Conservation (phyloP, 1,140 invertebrate genomes). For the Drosophila pseudoananassae region DNA sequence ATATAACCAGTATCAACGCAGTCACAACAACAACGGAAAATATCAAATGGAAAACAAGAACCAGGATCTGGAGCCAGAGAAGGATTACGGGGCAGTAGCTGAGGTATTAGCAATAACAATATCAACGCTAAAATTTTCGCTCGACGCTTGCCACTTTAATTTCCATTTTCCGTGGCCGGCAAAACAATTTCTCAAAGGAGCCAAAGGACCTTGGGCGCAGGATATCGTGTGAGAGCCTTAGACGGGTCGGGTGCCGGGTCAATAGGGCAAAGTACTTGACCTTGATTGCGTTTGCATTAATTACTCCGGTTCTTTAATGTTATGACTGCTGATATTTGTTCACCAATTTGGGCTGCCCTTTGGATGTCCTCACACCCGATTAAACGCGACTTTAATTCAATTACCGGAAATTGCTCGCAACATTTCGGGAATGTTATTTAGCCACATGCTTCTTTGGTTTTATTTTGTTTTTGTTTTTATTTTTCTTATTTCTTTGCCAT, state of each 20-base stretch:
- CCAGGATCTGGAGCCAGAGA: not conserved
- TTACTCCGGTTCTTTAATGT: conserved; percentile 73
- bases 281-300: conserved; percentile 80
- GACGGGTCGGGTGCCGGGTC: conserved; percentile 33
- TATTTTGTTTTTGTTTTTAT: conserved; percentile 2
- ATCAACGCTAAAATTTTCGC: conserved; percentile 48
- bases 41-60: conserved; percentile 1
- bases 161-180: conserved; percentile 75
- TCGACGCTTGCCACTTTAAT: conserved; percentile 70
- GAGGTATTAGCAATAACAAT: conserved; percentile 38
- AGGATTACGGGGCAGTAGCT: not conserved
- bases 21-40: not conserved
- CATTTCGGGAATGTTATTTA: conserved; percentile 23
- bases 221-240: not conserved
- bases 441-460: conserved; percentile 19
- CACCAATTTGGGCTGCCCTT: conserved; percentile 51
- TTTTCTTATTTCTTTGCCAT: conserved; percentile 1
- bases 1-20: conserved; percentile 41
- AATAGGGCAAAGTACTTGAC: conserved; percentile 80
- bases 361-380: conserved; percentile 34
- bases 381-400: conserved; percentile 68
- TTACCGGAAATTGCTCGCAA: conserved; percentile 63
- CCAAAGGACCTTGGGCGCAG: conserved; percentile 38
- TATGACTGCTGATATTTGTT: conserved; percentile 73
- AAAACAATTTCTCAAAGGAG: conserved; percentile 59